Evolutionary conservation across 2,888 invertebrate species (phyloP).

Genomic region (Noctua pronuba): DNA sequence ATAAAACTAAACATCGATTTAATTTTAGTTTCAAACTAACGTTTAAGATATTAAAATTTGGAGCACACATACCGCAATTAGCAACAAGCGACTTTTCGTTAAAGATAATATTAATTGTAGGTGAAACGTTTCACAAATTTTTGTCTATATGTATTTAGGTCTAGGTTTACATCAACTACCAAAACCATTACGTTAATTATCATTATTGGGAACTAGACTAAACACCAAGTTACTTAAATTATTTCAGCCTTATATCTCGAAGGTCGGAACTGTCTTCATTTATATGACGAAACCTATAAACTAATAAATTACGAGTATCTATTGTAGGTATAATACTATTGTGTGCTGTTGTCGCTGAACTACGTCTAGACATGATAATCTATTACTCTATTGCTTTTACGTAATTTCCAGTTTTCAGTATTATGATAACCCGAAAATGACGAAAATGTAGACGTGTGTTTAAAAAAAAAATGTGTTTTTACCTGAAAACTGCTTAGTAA

Average conservation of each 20-base stretch:
- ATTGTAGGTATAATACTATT: slow-evolving; percentile 9
- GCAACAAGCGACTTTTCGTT: not conserved
- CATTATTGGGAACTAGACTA: not conserved
- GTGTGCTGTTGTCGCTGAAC: slow-evolving; percentile 17
- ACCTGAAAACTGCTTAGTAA: not conserved
- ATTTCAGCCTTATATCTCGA: slow-evolving; percentile 25
- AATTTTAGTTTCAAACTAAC: not conserved
- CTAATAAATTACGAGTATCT: slow-evolving; percentile 23
- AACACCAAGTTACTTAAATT: not conserved
- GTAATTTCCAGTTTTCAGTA: slow-evolving; percentile 20
- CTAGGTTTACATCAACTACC: not conserved
- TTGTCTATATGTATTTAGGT: not conserved
- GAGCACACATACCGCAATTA: not conserved
- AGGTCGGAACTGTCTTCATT: slow-evolving; percentile 30
- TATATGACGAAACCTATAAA: slow-evolving; percentile 25
- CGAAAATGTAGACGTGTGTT: not conserved
- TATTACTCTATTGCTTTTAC: slow-evolving; percentile 16
- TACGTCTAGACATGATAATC: slow-evolving; percentile 48
- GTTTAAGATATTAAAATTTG: not conserved
- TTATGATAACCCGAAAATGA: no score
- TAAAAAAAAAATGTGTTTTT: not conserved
- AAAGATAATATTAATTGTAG: not conserved
- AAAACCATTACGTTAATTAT: slow-evolving; percentile 6
- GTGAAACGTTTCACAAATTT: not conserved
- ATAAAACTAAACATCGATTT: not conserved